Conservation (phyloP, 2,113 vertebrate genomes). For the Larimichthys crocea region DNA sequence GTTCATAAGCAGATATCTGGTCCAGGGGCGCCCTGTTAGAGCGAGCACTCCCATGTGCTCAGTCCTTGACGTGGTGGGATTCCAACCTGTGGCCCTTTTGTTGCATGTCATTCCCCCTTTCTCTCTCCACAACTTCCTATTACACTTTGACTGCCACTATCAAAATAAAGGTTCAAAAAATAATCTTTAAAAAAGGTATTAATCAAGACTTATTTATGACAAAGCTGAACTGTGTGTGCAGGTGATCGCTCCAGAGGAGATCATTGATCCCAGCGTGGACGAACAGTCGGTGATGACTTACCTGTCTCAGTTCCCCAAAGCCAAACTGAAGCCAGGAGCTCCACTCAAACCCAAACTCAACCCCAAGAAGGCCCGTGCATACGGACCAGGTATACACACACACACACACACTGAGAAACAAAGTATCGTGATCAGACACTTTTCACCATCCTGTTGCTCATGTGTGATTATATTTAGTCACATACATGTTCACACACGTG, state of each 20-base stretch:
- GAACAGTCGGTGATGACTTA: slow-evolving; percentile 96
- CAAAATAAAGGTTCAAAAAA: too few relatives aligned
- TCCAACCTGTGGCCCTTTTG: too few relatives aligned
- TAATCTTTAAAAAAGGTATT: too few relatives aligned
- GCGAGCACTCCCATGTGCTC: too few relatives aligned
- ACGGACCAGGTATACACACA: slow-evolving; percentile 86
- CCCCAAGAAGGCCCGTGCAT: slow-evolving; percentile 90
- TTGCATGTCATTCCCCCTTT: too few relatives aligned
- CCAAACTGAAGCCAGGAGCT: slow-evolving; percentile 92
- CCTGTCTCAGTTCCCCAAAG: slow-evolving; percentile 95
- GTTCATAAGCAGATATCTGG: too few relatives aligned
- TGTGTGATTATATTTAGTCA: background rate
- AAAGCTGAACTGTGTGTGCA: slow-evolving; percentile 43
- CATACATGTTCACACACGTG: background rate
- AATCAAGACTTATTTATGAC: background rate
- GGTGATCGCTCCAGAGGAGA: slow-evolving; percentile 94
- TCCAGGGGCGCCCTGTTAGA: too few relatives aligned
- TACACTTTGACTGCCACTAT: too few relatives aligned
- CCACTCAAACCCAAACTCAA: slow-evolving; percentile 91
- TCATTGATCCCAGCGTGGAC: slow-evolving; percentile 91
- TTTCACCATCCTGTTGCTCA: background rate
- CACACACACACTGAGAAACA: background rate
- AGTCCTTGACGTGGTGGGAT: too few relatives aligned
- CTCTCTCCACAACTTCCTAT: too few relatives aligned
- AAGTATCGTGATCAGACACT: background rate